Evolutionary conservation across 2,888 invertebrate species (phyloP), one percentile per base, ranked within the genome.

Genomic region (Spicauda simplicius): DNA sequence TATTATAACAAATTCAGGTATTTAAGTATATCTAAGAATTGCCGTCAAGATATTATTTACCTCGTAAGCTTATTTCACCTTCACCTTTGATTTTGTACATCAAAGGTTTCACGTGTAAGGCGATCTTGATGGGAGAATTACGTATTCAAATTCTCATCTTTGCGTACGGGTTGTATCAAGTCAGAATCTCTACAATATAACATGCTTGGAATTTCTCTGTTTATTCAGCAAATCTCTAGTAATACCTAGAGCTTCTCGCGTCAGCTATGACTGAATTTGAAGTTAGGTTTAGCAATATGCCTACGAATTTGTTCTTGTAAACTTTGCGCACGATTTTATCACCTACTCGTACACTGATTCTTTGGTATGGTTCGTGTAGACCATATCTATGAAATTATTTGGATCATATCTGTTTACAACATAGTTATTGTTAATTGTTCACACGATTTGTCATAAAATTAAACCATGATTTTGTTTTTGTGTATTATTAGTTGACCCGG

Each of bases 101-200:
- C 54, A 54, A 54, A 54, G 54, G 54, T 20, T 54, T 54, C 54
- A 20, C n/a, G 6, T 65, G 59, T 64, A 41, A 53, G 41, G 63
- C 63, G 61, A 68, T 59, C 70, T 54, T 60, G 65, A 71, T 68
- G 59, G 56, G 53, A 61, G 54, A 57, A 71, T 70, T 71, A 71
- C 60, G 69, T 70, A 72, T 71, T 70, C 72, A 69, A 71, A 71
- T 69, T 65, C 63, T 65, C 68, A 68, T 71, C 65, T 72, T 70
- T 69, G 59, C 68, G 55, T 53, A 59, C 33, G 52, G 54, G 33
- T 59, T 65, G 63, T 59, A 76, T 77, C 77, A 81, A 82, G 83
- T 84, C 48, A 48, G 48, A 48, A 16, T 48, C 7, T 48, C 48
- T 48, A 14, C 16, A 48, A 48, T 16, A 48, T 14, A 48, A 48